Conservation (phyloP, 2,113 vertebrate genomes). For the Daphoenositta chrysoptera region DNA sequence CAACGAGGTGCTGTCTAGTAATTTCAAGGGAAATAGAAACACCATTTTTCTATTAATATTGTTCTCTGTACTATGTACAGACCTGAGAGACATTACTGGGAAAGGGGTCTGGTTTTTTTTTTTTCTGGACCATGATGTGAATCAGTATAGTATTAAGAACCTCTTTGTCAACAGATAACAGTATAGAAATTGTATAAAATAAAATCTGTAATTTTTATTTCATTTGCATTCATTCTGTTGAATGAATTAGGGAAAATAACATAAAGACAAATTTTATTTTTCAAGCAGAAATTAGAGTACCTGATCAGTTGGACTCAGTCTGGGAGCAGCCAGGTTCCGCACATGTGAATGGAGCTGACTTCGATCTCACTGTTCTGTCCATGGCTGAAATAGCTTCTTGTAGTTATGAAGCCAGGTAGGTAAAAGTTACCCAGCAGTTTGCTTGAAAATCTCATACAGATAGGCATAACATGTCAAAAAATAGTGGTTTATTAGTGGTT, state of each 20-base stretch:
- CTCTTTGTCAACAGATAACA: conserved; percentile 13
- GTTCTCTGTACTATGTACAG: background rate
- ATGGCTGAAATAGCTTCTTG: conserved; percentile 99
- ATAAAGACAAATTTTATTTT: conserved; percentile 30
- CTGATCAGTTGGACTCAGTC: conserved; percentile 69
- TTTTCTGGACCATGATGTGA: background rate
- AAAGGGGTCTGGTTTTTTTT: background rate
- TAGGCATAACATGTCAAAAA: background rate
- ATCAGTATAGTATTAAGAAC: background rate
- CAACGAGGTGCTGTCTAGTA: background rate
- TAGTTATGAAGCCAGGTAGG: conserved; percentile 96
- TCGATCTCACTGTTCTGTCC: conserved; percentile 76
- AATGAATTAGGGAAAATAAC: background rate
- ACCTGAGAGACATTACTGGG: background rate
- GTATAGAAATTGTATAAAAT: background rate
- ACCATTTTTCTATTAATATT: background rate
- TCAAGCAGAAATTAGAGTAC: conserved; percentile 60
- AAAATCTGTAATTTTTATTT: background rate
- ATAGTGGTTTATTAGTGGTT: background rate
- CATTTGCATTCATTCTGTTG: background rate
- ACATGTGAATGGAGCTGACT: conserved; percentile 74
- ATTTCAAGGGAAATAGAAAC: background rate
- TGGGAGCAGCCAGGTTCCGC: conserved; percentile 73
- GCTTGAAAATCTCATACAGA: background rate
- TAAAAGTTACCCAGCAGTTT: background rate